Conservation (phyloP, 1,140 invertebrate genomes). For the Pseudachorutes palmiensis region DNA sequence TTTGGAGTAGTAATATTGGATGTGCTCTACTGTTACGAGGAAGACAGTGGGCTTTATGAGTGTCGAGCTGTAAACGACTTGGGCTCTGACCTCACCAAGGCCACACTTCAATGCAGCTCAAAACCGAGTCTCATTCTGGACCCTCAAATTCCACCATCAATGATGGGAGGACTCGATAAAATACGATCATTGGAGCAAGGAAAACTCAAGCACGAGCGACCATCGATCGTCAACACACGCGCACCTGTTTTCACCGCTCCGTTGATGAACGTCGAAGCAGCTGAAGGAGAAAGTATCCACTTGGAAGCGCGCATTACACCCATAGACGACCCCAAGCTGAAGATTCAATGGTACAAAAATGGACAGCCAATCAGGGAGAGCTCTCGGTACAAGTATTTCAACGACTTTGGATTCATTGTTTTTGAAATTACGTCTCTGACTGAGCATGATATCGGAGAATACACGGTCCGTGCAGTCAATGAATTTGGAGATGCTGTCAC, state of each 20-base stretch:
- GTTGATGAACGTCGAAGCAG: conserved; percentile 71
- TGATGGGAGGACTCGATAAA: conserved; percentile 85
- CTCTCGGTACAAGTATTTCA: conserved; percentile 79
- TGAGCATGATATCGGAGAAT: conserved; percentile 87
- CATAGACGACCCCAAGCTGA: conserved; percentile 86
- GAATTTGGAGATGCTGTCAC: conserved; percentile 85
- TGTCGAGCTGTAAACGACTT: conserved; percentile 85
- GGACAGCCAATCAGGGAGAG: conserved; percentile 79
- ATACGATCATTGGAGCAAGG: conserved; percentile 84
- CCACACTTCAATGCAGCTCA: conserved; percentile 73
- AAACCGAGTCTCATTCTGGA: conserved; percentile 88
- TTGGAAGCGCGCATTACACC: conserved; percentile 88
- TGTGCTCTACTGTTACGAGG: conserved; percentile 91
- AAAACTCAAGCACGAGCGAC: conserved; percentile 60
- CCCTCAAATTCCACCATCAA: conserved; percentile 85
- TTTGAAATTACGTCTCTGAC: conserved; percentile 90
- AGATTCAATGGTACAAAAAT: conserved; percentile 91
- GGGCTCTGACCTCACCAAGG: conserved; percentile 78
- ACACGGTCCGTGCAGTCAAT: conserved; percentile 71
- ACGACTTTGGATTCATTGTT: conserved; percentile 90
- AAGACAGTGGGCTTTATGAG: conserved; percentile 89
- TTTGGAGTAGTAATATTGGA: conserved; percentile 94
- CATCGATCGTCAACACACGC: conserved; percentile 48
- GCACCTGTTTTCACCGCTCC: conserved; percentile 86
- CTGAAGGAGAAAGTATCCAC: conserved; percentile 86